Evolutionary conservation across 2,797 vertebrate species (phyloP).

Genomic region (Echiichthys vipera): DNA sequence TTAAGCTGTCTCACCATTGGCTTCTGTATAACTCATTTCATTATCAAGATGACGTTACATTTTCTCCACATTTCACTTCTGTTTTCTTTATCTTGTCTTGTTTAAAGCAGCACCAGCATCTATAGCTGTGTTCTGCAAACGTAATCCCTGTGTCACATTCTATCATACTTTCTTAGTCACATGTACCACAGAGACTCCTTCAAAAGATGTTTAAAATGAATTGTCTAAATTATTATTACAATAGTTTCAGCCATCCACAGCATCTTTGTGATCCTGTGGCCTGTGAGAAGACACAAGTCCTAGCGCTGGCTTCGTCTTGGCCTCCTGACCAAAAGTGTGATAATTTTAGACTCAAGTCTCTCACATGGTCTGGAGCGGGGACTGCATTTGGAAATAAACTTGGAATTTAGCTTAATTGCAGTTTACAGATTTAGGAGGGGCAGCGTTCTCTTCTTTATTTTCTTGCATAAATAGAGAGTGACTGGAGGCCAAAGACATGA

Average conservation of each 20-base stretch:
- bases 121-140: background rate
- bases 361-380: slow-evolving; percentile 88
- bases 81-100: background rate
- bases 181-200: background rate
- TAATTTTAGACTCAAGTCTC: slow-evolving; percentile 87
- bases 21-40: slow-evolving; percentile 33
- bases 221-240: slow-evolving; percentile 51
- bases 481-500: slow-evolving; percentile 87
- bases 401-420: slow-evolving; percentile 90
- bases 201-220: slow-evolving; percentile 3
- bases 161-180: background rate
- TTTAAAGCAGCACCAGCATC: slow-evolving; percentile 7
- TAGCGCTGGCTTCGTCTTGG: slow-evolving; percentile 77
- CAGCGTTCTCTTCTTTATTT: slow-evolving; percentile 88
- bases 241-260: slow-evolving; percentile 47
- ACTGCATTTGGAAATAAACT: slow-evolving; percentile 88
- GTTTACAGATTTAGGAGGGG: slow-evolving; percentile 90
- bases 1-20: slow-evolving; percentile 54
- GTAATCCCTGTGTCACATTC: slow-evolving; percentile 10
- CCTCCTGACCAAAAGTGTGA: slow-evolving; percentile 87
- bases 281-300: slow-evolving; percentile 76
- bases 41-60: slow-evolving; percentile 6
- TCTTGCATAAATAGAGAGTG: slow-evolving; percentile 88
- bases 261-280: slow-evolving; percentile 64
- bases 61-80: slow-evolving; percentile 1